Evolutionary conservation across 1,140 invertebrate genomes (phyloP), one percentile per base, ranked within the genome.

Genomic region (Holotrichia oblita): DNA sequence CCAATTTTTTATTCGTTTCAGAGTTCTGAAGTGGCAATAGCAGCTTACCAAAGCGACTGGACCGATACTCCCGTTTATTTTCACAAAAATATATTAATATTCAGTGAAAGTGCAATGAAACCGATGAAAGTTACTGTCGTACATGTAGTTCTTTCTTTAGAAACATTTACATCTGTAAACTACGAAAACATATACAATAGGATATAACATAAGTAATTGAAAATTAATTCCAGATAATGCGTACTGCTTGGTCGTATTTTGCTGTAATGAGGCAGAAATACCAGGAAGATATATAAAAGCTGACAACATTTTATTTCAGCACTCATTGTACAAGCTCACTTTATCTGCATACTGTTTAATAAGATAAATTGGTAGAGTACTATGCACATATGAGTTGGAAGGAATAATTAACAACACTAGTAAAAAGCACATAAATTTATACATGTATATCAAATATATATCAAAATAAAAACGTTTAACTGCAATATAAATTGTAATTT

Each of bases 141-240:
- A 34, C 22, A 69, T 34, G 3, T 69, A 2, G 10, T 8, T 12
- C 22, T 69, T 7, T 69, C 61, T 7, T 3, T 69, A 69, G 22
- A 69, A 27, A 69, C 61, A 7, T 69, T 69, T 34, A 69, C 3
- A 69, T 6, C 20, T 17, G 61, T 34, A 9, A 69, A 14, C 12
- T 27, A 69, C 22, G 55, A 59, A n/a, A 14, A 20, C n/a, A 59
- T 59, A 27, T 22, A 27, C 24, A 10, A 27, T 27, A 69, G 0
- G 3, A 27, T 24, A 55, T 17, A n/a, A 17, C 6, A 14, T 24
- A 12, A 0, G 1, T 7, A n/a, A n/a, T 17, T n/a, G 0, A n/a
- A 55, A n/a, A 55, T 7, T 55, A 55, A 55, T 69, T 69, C 4
- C 22, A 69, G 61, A 69, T 69, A 22, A 27, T 69, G 22, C 61